Evolutionary conservation across 2,888 invertebrate species (phyloP), one percentile per base, ranked within the genome.

Genomic region (Drosophila pseudotakahashii): DNA sequence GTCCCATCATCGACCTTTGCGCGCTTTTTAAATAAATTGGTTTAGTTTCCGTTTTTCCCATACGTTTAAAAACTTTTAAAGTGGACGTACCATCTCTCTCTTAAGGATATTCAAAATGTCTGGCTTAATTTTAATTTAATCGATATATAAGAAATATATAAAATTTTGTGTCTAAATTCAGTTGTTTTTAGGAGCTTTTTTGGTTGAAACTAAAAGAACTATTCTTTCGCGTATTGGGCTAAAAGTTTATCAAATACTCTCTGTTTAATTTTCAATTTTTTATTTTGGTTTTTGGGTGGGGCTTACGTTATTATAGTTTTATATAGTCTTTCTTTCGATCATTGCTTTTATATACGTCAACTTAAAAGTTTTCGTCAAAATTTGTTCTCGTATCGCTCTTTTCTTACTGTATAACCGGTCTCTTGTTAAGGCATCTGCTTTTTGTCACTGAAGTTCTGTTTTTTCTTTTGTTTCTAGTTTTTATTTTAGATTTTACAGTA

Each of bases 341-440:
- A 72, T 78, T 77, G 69, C 66, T 52, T 64, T 64, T 44, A 36
- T 37, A 39, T 75, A 62, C 70, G 80, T 71, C 72, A 75, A 78
- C 77, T 73, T 69, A 85, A 78, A 74, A 80, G 78, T 50, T 79
- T 75, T 76, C 34, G 50, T 84, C 73, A 76, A 78, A 78, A 88
- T 85, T 80, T 51, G 55, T 55, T 70, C 48, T 63, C 69, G 58
- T 66, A 63, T 74, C 42, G 63, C 36, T 68, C 62, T 45, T 75
- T 76, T 80, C 81, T 86, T 81, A 81, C 76, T 83, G 81, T 86
- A 66, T 68, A 83, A 79, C 80, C 82, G 89, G 89, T 85, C 78
- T 81, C 76, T 86, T 85, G 79, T 84, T 84, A 90, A 90, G 90
- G 91, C 91, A 91, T 90, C 91, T 91, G 91, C 89, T 82, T 89